Percentiles rank a stretch among this genome's conserved stretches.
Conservation (phyloP, 2,113 vertebrate genomes). For the Gavia stellata region DNA sequence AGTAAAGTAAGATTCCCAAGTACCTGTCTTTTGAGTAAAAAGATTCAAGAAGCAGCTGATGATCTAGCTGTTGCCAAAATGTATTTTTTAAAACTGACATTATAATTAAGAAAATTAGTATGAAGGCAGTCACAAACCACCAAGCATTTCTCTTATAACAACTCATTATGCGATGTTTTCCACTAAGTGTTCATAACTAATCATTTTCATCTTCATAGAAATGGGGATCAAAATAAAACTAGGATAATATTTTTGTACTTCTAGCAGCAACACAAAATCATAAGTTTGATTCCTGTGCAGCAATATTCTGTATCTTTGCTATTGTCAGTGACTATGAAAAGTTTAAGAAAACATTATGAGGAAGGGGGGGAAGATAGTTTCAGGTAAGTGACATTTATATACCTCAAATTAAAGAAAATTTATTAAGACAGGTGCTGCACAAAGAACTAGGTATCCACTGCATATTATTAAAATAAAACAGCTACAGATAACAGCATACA, state of each 20-base stretch:
- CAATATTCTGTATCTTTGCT: not conserved
- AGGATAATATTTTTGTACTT: not conserved
- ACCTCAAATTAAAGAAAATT: not conserved
- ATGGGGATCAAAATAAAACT: not conserved
- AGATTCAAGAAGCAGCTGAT: not conserved
- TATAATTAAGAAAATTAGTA: slow-evolving; percentile 12
- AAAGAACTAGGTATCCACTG: not conserved
- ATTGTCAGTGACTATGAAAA: not conserved
- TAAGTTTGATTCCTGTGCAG: not conserved
- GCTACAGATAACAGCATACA: not conserved
- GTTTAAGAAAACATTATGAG: not conserved
- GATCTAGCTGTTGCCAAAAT: not conserved
- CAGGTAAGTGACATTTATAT: not conserved
- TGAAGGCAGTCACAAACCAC: not conserved
- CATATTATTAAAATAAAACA: not conserved
- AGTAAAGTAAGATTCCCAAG: not conserved
- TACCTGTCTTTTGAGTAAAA: not conserved
- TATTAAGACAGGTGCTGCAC: not conserved
- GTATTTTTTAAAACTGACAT: not conserved
- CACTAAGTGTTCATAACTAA: not conserved
- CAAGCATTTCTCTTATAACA: not conserved
- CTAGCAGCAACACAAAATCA: not conserved
- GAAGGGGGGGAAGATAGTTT: not conserved
- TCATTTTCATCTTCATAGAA: slow-evolving; percentile 3
- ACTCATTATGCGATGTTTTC: not conserved